Evolutionary conservation across 2,888 invertebrate genomes (phyloP).

Genomic region (Tachina fera): DNA sequence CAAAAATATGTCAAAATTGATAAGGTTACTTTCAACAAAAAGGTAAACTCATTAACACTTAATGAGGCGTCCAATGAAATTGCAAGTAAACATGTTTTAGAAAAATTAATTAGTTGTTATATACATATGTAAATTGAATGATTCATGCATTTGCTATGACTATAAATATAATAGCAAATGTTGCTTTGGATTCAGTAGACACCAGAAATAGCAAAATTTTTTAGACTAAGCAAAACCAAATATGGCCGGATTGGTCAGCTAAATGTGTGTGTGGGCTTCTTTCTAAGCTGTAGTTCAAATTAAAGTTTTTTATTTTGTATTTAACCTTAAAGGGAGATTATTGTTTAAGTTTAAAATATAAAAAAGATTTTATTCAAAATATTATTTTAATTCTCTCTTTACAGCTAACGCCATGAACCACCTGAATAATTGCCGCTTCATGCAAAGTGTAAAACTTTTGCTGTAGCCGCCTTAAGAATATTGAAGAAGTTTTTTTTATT

Average conservation of each 20-base stretch:
- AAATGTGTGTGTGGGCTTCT: conserved; percentile 18
- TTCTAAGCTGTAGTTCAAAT: neutral
- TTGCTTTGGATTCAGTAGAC: neutral
- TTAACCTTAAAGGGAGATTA: neutral
- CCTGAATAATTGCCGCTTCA: neutral
- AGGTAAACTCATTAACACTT: neutral
- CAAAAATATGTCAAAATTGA: conserved; percentile 12
- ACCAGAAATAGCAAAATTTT: too few relatives aligned
- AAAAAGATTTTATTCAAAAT: neutral
- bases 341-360: neutral
- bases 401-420: conserved; percentile 46
- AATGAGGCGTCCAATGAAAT: neutral
- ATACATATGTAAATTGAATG: neutral
- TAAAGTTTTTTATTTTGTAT: conserved; percentile 12
- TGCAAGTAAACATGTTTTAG: neutral
- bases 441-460: conserved; percentile 23
- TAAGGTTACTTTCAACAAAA: neutral
- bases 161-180: conserved; percentile 1
- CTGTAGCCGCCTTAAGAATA: neutral
- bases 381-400: conserved; percentile 16
- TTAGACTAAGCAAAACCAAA: neutral
- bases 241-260: neutral
- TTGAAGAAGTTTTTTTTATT: neutral
- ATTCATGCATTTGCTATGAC: conserved; percentile 1
- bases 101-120: neutral